Evolutionary conservation across 2,888 invertebrate genomes (phyloP).

Genomic region (Eupsilia transversa): DNA sequence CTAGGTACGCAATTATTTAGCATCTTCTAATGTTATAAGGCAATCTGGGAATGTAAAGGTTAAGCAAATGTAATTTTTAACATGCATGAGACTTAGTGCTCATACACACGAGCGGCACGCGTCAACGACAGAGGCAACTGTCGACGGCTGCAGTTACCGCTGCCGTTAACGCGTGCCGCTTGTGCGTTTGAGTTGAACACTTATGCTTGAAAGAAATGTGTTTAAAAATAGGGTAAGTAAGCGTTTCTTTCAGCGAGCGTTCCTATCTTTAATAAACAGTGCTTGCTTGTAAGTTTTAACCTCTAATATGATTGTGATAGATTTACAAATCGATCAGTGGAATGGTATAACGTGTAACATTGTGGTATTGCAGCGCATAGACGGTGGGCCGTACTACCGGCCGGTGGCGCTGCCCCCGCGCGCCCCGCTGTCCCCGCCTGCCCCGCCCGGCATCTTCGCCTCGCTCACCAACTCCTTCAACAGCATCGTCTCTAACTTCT

Average conservation of each 20-base stretch:
- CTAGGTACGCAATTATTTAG: neutral
- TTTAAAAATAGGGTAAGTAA: neutral
- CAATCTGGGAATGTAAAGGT: neutral
- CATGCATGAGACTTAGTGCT: neutral
- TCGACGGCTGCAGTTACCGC: no score
- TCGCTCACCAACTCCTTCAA: slow-evolving; percentile 95
- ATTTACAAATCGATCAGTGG: neutral
- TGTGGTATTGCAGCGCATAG: slow-evolving; percentile 91
- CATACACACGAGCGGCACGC: no score
- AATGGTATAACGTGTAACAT: neutral
- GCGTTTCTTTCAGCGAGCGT: neutral
- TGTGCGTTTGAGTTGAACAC: no score
- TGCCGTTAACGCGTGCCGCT: no score
- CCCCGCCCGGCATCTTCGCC: slow-evolving; percentile 92
- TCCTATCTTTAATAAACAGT: neutral
- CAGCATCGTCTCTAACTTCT: slow-evolving; percentile 94
- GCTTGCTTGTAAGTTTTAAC: neutral
- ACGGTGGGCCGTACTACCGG: slow-evolving; percentile 92
- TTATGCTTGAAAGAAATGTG: no score
- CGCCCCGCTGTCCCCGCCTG: slow-evolving; percentile 86
- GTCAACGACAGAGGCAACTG: no score
- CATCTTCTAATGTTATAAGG: neutral
- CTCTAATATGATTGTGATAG: neutral
- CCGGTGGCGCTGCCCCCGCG: slow-evolving; percentile 88
- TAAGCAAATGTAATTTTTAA: slow-evolving; percentile 4